Evolutionary conservation across 1,140 invertebrate species (phyloP).

Genomic region (Scaptomyza hsui): DNA sequence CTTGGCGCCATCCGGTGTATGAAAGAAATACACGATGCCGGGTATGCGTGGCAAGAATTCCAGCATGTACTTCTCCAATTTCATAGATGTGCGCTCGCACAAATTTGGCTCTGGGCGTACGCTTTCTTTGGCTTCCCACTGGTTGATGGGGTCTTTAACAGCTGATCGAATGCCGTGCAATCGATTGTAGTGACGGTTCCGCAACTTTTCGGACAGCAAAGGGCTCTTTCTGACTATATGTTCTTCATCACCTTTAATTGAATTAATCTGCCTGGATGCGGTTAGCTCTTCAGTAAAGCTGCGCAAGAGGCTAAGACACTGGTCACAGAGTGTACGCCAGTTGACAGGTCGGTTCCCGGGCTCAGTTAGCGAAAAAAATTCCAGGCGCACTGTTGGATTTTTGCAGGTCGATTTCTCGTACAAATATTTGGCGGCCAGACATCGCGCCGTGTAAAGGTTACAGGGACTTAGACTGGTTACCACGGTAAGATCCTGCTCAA

Average conservation of each 20-base stretch:
- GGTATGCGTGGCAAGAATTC: conserved; percentile 85
- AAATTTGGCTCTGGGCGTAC: conserved; percentile 69
- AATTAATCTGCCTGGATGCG: conserved; percentile 84
- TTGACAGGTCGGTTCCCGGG: conserved; percentile 89
- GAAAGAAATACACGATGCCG: conserved; percentile 89
- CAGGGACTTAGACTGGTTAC: conserved; percentile 85
- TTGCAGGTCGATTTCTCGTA: conserved; percentile 77
- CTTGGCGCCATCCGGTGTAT: conserved; percentile 88
- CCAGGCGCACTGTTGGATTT: conserved; percentile 83
- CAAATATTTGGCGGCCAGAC: conserved; percentile 89
- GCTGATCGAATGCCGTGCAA: conserved; percentile 84
- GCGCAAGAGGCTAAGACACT: conserved; percentile 86
- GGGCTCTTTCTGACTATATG: conserved; percentile 42
- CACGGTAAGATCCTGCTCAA: conserved; percentile 80
- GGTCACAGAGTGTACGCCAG: conserved; percentile 89
- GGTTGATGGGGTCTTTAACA: not conserved
- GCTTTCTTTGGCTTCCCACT: conserved; percentile 9
- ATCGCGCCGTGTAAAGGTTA: conserved; percentile 88
- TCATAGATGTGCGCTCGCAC: conserved; percentile 82
- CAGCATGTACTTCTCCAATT: conserved; percentile 58
- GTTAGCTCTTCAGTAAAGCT: conserved; percentile 87
- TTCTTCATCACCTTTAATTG: conserved; percentile 41
- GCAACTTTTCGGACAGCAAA: conserved; percentile 63
- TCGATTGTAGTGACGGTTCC: conserved; percentile 81
- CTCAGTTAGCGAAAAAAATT: conserved; percentile 89